Evolutionary conservation across 2,797 vertebrate genomes (phyloP).

Genomic region (Hypotaenidia philippensis): DNA sequence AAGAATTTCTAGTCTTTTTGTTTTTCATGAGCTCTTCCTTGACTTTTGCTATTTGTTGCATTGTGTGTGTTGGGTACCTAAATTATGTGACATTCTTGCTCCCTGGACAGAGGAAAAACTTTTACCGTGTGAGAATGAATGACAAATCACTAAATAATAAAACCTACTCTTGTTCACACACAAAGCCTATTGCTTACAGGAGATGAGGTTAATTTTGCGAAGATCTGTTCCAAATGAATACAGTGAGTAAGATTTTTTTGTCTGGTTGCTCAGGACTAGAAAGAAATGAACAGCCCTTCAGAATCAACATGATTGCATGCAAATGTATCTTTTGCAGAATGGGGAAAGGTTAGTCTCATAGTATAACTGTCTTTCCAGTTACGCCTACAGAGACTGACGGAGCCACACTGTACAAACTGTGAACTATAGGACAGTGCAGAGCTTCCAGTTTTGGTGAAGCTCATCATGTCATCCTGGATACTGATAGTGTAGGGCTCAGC

Average conservation of each 20-base stretch:
- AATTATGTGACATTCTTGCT: background rate
- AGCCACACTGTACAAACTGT: background rate
- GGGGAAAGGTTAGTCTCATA: background rate
- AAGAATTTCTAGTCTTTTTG: background rate
- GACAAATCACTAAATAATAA: conserved; percentile 20
- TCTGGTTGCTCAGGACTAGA: background rate
- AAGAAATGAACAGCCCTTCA: background rate
- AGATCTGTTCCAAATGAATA: background rate
- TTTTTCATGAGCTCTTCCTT: conserved; percentile 10
- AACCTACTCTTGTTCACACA: background rate
- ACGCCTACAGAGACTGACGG: rapidly evolving
- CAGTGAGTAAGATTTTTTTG: background rate
- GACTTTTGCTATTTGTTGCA: conserved; percentile 7
- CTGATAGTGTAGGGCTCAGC: background rate
- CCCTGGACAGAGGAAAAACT: background rate
- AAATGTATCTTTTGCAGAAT: background rate
- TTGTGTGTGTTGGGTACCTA: background rate
- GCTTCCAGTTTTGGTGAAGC: background rate
- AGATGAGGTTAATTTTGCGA: conserved; percentile 31
- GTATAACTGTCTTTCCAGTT: background rate
- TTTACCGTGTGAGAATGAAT: background rate
- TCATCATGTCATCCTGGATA: background rate
- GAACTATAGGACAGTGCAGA: background rate
- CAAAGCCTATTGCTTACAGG: background rate
- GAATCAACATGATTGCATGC: background rate